phyloP scores from a whole-genome alignment of 2,888 invertebrate species.

The Eledone cirrhosa region DNA sequence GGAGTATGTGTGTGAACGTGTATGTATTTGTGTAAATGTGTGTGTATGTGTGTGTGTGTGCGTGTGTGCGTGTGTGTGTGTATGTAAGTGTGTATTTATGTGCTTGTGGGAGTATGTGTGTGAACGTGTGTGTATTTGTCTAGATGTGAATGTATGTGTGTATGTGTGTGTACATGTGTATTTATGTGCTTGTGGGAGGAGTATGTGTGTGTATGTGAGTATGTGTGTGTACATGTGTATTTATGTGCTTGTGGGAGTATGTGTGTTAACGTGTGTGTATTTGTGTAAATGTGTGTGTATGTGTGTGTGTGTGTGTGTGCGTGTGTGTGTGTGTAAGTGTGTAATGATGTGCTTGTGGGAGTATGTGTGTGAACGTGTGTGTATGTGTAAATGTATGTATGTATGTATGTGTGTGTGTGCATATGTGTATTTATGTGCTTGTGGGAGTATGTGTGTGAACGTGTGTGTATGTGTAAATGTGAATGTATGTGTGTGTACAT shows the following conservation, averaged over 20 bases:
- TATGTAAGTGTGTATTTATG: background rate
- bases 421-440: too few species aligned
- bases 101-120: background rate
- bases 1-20: background rate
- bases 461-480: too few species aligned
- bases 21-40: background rate
- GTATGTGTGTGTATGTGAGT: background rate
- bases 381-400: too few species aligned
- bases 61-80: background rate
- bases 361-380: too few species aligned
- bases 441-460: too few species aligned
- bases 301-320: background rate
- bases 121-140: background rate
- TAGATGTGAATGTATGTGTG: background rate
- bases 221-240: background rate
- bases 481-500: too few species aligned
- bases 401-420: too few species aligned
- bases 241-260: background rate
- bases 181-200: background rate
- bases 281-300: background rate
- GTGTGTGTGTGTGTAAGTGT: background rate
- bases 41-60: background rate
- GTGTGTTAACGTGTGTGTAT: background rate
- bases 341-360: background rate
- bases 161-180: background rate